Evolutionary conservation across 1,140 invertebrate genomes (phyloP), one percentile per base, ranked within the genome.

Genomic region (Anadara kagoshimensis): DNA sequence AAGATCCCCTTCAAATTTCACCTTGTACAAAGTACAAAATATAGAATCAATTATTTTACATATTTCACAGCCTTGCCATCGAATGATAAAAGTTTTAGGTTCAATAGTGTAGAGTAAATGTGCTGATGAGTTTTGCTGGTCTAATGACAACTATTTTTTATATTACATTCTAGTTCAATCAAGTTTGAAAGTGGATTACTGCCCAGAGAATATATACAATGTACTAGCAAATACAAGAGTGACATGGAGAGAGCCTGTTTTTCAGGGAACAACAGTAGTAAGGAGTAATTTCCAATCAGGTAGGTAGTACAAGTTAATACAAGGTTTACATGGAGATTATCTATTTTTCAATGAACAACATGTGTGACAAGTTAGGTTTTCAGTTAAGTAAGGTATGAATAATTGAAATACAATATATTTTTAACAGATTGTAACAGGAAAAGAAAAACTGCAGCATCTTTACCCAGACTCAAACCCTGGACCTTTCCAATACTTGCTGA

Each of bases 201-300:
- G 79, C 54, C 76, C 79, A 12, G 36, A 53, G 3, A 75, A 78
- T 49, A 59, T 75, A 18, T 59, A 62, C 44, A 66, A 64, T 22
- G 8, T 36, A 2, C 69, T 74, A 12, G 59, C 75, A 45, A 53
- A 69, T 22, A 66, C 66, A 16, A 59, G 66, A 4, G 76, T 81
- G 3, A 54, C 64, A 0, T 81, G 79, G 79, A 44, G 56, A 20
- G 65, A 72, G 41, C 79, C 79, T 16, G 63, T 41, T 24, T 73
- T 75, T 22, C 45, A 63, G 22, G 69, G 75, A 36, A 65, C 71
- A 16, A 41, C 53, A 53, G 57, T 63, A 12, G 22, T 58, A 2
- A 66, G 61, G 12, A 73, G 49, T 18, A 67, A 43, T 41, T 67
- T 26, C 20, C 59, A 57, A 41, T 44, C 63, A 24, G 70, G 70